Percentiles rank a stretch among this genome's conserved stretches.
Conservation (phyloP, 2,113 vertebrate genomes). For the Zapornia atra region DNA sequence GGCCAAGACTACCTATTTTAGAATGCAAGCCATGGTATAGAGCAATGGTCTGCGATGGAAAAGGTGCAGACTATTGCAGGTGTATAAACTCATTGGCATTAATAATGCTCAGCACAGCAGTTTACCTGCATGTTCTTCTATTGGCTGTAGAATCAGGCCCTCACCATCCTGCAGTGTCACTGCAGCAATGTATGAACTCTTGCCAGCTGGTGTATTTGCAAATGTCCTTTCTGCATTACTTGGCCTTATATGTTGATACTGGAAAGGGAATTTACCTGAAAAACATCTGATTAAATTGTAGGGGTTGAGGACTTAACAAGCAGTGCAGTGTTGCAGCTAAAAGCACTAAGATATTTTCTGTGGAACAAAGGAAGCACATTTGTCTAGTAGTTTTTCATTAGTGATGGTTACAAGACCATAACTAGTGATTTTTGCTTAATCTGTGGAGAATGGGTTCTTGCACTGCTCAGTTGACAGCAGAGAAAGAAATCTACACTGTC, state of each 20-base stretch:
- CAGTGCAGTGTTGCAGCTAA: neutral
- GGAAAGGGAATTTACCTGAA: neutral
- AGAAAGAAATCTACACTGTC: neutral
- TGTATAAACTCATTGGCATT: neutral
- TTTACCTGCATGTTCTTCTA: neutral
- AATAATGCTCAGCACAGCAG: neutral
- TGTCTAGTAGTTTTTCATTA: neutral
- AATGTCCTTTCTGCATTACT: neutral
- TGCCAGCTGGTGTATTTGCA: neutral
- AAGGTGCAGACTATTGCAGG: neutral
- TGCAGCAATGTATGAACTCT: neutral
- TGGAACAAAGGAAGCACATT: neutral
- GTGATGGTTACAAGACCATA: neutral
- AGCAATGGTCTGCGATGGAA: neutral
- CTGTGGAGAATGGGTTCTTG: rapidly evolving
- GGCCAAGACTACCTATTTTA: neutral
- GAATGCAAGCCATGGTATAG: neutral
- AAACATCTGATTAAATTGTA: neutral
- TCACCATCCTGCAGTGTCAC: neutral
- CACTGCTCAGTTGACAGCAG: neutral
- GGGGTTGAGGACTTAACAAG: neutral
- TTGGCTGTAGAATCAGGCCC: neutral
- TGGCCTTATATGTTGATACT: neutral
- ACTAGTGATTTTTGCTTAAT: neutral
- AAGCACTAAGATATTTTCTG: neutral